Percentiles rank a stretch among this genome's conserved stretches.
These are phyloP conservation scores for Arge pagana DNA, from an alignment of 2,888 invertebrate species.

Conservation along the genomic window DNA sequence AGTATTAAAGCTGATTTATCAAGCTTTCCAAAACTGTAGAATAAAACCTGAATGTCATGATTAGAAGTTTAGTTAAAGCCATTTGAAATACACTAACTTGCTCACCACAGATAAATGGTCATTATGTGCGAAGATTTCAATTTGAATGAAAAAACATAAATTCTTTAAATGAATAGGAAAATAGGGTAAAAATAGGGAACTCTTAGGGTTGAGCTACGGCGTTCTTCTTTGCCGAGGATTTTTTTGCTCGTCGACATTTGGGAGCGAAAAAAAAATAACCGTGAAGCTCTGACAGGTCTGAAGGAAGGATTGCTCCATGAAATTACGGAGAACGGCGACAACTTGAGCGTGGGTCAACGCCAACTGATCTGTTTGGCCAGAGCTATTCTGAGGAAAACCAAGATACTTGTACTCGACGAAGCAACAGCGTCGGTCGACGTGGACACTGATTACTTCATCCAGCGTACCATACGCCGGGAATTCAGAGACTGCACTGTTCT, in stretches of 20 bases:
- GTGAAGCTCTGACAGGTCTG: too few relatives aligned
- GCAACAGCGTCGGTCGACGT: too few relatives aligned
- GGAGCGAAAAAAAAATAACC: slow-evolving; percentile 9
- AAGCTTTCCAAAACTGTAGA: too few relatives aligned
- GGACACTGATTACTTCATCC: too few relatives aligned
- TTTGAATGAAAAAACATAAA: neutral
- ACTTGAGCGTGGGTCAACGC: neutral
- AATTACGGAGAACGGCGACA: neutral
- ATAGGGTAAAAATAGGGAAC: neutral
- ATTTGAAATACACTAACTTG: too few relatives aligned
- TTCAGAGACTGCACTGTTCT: neutral
- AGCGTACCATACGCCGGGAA: neutral
- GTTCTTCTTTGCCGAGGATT: too few relatives aligned
- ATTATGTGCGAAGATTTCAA: neutral
- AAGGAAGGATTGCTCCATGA: neutral
- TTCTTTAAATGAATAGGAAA: neutral
- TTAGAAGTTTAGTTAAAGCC: too few relatives aligned
- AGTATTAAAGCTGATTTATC: too few relatives aligned
- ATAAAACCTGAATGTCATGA: too few relatives aligned
- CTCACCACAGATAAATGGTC: too few relatives aligned
- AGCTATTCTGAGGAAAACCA: neutral
- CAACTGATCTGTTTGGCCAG: neutral
- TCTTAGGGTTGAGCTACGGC: neutral
- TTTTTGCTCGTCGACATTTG: too few relatives aligned
- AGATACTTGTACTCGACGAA: neutral